Evolutionary conservation across 2,113 vertebrate genomes (phyloP).

Genomic region (Chauna torquata): DNA sequence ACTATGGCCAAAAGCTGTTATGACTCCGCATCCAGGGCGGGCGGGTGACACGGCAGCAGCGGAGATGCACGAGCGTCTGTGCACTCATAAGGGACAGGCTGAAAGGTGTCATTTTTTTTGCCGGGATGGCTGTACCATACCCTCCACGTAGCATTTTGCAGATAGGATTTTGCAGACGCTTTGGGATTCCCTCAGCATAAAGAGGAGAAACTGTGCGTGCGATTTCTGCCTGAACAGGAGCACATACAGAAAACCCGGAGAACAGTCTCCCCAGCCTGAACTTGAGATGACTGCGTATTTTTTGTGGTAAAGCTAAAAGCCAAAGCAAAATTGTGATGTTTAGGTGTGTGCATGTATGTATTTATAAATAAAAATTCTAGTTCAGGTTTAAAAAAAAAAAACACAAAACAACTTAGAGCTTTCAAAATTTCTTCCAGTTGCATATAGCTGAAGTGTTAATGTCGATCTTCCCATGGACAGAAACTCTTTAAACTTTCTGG

Average conservation of each 20-base stretch:
- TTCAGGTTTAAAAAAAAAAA: not conserved
- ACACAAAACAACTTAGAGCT: not conserved
- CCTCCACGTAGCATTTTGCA: accelerated
- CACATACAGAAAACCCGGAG: not conserved
- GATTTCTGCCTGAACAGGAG: not conserved
- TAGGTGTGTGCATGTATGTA: not conserved
- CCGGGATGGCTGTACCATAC: not conserved
- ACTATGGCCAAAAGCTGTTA: not conserved
- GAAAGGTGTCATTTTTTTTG: not conserved
- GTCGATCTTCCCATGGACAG: not conserved
- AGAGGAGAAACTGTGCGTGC: accelerated
- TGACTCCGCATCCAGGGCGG: not conserved
- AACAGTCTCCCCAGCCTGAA: not conserved
- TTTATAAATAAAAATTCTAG: not conserved
- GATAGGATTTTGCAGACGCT: not conserved
- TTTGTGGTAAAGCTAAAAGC: not conserved
- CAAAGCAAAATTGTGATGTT: not conserved
- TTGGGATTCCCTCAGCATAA: not conserved
- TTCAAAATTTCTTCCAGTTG: not conserved
- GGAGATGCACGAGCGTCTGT: accelerated
- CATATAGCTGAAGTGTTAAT: not conserved
- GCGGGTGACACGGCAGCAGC: not conserved
- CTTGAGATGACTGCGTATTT: not conserved
- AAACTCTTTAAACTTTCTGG: not conserved
- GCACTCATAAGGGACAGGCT: not conserved